phyloP scores from a whole-genome alignment of 23 tunicate genomes.

The Halocynthia roretzi region DNA sequence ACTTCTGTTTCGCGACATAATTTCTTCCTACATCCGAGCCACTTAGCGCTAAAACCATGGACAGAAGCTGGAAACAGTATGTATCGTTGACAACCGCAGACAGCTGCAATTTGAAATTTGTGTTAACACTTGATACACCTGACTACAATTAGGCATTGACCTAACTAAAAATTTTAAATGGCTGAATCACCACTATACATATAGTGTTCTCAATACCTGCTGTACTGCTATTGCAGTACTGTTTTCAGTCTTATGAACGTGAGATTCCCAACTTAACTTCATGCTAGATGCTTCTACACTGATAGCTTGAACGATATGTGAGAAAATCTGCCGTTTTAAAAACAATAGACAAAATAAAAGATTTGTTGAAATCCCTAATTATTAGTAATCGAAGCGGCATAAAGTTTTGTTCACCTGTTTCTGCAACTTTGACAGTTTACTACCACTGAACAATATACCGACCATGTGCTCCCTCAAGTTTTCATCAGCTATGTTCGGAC shows the following conservation, averaged over 20 bases:
- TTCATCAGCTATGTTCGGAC: slow-evolving; percentile 58
- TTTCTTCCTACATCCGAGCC: slow-evolving; percentile 60
- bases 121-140: too few relatives aligned
- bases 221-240: too few relatives aligned
- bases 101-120: neutral
- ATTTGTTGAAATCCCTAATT: neutral
- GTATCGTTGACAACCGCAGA: slow-evolving; percentile 27
- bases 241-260: neutral
- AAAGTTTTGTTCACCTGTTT: slow-evolving; percentile 34
- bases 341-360: neutral
- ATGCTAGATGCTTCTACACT: slow-evolving; percentile 40
- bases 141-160: too few relatives aligned
- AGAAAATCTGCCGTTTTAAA: slow-evolving; percentile 33
- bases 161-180: too few relatives aligned
- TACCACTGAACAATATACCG: slow-evolving; percentile 67
- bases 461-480: slow-evolving; percentile 74
- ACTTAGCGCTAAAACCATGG: slow-evolving; percentile 56
- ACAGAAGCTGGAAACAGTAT: slow-evolving; percentile 60
- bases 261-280: slow-evolving; percentile 31
- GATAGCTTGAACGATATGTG: slow-evolving; percentile 61
- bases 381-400: neutral
- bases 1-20: slow-evolving; percentile 58
- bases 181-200: too few relatives aligned
- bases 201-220: too few relatives aligned
- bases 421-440: slow-evolving; percentile 55